phyloP scores from a whole-genome alignment of 2,797 vertebrate genomes.

The Malacoraja senta region DNA sequence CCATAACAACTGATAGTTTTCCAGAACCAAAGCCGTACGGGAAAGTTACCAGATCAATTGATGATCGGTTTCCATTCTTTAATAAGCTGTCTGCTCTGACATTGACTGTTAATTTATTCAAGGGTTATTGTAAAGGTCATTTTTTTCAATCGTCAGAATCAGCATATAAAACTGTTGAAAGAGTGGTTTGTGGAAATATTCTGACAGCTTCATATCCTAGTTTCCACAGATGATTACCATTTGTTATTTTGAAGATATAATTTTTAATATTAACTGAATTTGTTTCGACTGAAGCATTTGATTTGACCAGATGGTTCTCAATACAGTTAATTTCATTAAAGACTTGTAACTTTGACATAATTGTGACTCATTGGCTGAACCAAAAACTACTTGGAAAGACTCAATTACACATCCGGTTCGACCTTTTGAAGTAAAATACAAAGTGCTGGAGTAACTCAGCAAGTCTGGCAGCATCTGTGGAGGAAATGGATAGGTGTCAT shows the following conservation, averaged over 20 bases:
- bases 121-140: not conserved
- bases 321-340: not conserved
- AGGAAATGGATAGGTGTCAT: too few relatives aligned
- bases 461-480: too few relatives aligned
- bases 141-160: not conserved
- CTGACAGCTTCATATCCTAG: not conserved
- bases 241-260: not conserved
- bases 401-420: too few relatives aligned
- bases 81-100: not conserved
- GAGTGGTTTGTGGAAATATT: not conserved
- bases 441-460: too few relatives aligned
- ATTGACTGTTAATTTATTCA: constrained; percentile 13
- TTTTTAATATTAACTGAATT: not conserved
- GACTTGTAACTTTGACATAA: not conserved
- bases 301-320: not conserved
- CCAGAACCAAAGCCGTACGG: not conserved
- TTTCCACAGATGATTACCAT: not conserved
- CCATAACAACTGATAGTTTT: not conserved
- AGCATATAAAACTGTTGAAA: not conserved
- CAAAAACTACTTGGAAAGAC: too few relatives aligned
- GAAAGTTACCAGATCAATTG: not conserved
- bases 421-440: not conserved
- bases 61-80: not conserved
- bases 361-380: not conserved
- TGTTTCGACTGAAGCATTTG: not conserved